Base-by-base conservation (phyloP, 2,888 invertebrate species). In the Isoperla grammatica region DNA sequence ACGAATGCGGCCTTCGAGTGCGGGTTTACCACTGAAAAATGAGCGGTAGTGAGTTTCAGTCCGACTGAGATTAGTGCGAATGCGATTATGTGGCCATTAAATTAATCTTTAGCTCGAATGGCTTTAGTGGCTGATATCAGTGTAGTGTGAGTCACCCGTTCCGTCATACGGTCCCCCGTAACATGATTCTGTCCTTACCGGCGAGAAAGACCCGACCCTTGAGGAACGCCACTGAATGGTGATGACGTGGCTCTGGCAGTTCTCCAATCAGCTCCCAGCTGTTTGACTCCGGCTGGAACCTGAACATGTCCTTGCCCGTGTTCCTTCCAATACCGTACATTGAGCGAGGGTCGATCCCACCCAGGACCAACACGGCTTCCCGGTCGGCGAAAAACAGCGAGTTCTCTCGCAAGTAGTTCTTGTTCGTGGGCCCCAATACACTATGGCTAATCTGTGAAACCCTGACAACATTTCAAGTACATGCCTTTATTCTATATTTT, bases 201-300 rank as follows among this genome's bases (percentile, higher is more conserved):
- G 83, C 83, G 65, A 87, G 74, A 71, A 84, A 87, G 35, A 87
- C 79, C 64, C 81, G 78, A 59, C 84, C 85, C 67, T 80, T 78
- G 48, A 84, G 73, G 67, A 83, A 83, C 13, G 79, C 81, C 0
- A 83, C 81, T 0, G 83, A 81, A 70, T 87, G 87, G 69, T 86
- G 85, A 69, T 85, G 84, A 61, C 87, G 76, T 0, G 87, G 84
- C 68, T 84, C 83, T 0, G 87, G 87, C 62, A 88, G 76, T 63
- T 82, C 81, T 2, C 84, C 84, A 0, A 85, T 82, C 66, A 78
- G 77, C 66, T 84, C 82, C 88, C 88, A 88, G 13, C 75, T 72
- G 69, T 85, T 85, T 5, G 74, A 75, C 8, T 78, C 77, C 1
- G 83, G 80, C 5, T 66, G 81, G 78, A 54, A 73, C 61, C 62